Evolutionary conservation across 2,797 vertebrate species (phyloP).

Genomic region (Monodelphis domestica): DNA sequence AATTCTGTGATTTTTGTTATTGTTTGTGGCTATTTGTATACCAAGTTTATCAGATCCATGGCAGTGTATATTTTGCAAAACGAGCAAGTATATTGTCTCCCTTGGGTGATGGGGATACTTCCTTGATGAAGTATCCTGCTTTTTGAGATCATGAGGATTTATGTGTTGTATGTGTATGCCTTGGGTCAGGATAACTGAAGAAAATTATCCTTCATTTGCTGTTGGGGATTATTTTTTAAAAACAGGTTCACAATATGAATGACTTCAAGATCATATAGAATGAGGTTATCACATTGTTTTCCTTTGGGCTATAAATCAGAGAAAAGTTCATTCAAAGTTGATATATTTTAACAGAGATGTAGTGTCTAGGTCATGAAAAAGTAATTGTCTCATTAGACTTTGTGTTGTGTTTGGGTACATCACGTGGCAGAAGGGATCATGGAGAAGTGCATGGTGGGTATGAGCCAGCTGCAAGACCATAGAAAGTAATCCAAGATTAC

Average conservation of each 20-base stretch:
- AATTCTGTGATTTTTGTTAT: neutral
- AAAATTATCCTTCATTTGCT: neutral
- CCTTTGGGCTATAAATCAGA: neutral
- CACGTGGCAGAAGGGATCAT: neutral
- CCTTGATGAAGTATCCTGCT: neutral
- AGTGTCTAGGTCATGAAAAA: neutral
- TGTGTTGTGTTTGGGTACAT: neutral
- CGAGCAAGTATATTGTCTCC: neutral
- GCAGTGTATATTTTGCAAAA: neutral
- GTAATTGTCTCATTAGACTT: neutral
- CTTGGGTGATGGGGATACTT: neutral
- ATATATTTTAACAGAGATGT: neutral
- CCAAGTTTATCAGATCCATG: neutral
- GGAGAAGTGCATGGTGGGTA: too few species aligned
- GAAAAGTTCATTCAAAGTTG: neutral
- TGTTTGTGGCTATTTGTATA: neutral
- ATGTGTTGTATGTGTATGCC: too few species aligned
- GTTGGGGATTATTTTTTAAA: neutral
- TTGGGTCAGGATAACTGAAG: neutral
- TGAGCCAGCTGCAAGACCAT: too few species aligned
- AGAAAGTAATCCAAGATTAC: neutral
- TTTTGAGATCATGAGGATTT: neutral
- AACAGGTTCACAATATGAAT: neutral
- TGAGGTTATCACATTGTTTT: neutral
- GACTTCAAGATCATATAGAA: neutral